Evolutionary conservation across 37 sponge, comb jelly and placozoan genomes (phyloP).

Genomic region (Dysidea cf. avara): DNA sequence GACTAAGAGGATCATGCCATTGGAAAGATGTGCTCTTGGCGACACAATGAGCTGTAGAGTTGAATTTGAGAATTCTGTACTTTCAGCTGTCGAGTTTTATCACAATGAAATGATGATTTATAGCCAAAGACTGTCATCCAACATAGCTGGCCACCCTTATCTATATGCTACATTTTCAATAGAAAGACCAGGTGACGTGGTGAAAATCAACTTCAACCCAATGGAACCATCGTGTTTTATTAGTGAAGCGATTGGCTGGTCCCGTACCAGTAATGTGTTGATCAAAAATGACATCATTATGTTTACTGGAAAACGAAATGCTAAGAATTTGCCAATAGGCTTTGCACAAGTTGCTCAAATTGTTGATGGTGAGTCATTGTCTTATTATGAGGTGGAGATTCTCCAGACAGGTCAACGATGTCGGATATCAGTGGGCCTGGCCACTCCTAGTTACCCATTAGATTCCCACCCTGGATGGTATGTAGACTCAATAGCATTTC

Average conservation of each 20-base stretch:
- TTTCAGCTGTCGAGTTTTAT: conserved; percentile 29
- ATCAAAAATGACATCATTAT: conserved; percentile 18
- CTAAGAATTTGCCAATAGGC: conserved; percentile 4
- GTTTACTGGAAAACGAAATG: conserved; percentile 18
- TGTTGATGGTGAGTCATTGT: neutral
- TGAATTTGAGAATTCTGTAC: neutral
- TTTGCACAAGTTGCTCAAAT: conserved; percentile 44
- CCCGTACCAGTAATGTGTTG: conserved; percentile 45
- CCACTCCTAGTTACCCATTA: conserved; percentile 31
- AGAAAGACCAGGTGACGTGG: conserved; percentile 28
- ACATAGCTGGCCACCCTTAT: neutral
- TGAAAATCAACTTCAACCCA: conserved; percentile 15
- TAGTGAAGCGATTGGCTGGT: conserved; percentile 42
- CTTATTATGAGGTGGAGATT: conserved; percentile 57
- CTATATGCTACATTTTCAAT: conserved; percentile 44
- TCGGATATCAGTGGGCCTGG: conserved; percentile 41
- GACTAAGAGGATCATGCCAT: neutral
- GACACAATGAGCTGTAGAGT: conserved; percentile 44
- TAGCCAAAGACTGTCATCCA: neutral
- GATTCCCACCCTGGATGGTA: conserved; percentile 39
- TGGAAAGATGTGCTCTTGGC: conserved; percentile 41
- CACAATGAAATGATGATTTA: conserved; percentile 23
- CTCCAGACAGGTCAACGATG: conserved; percentile 24
- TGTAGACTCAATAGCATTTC: conserved; percentile 44
- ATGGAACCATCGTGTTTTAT: conserved; percentile 14